phyloP scores from a whole-genome alignment of 2,797 vertebrate species.

The Sebastes itinus region DNA sequence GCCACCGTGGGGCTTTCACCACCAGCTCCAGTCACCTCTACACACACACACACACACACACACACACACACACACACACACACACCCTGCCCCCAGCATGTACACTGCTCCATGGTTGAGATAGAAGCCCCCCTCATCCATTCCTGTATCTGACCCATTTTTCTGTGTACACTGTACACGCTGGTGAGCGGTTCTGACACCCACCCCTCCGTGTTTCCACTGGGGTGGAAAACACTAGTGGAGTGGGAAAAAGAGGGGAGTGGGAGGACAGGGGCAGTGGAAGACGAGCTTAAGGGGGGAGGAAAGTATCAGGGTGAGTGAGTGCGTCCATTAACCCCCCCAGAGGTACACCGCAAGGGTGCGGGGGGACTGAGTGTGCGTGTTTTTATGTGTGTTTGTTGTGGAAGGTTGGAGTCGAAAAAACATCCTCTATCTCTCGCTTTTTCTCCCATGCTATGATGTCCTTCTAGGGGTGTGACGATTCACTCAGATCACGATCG shows the following conservation, averaged over 20 bases:
- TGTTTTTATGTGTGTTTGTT: slow-evolving; percentile 33
- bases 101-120: slow-evolving; percentile 5
- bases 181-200: slow-evolving; percentile 35
- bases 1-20: slow-evolving; percentile 27
- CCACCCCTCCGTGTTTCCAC: slow-evolving; percentile 68
- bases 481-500: too few relatives aligned
- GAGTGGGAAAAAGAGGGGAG: slow-evolving; percentile 54
- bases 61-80: slow-evolving; percentile 1
- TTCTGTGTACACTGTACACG: slow-evolving; percentile 29
- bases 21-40: slow-evolving; percentile 34
- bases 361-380: slow-evolving; percentile 39
- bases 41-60: slow-evolving; percentile 21
- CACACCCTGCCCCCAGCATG: slow-evolving; percentile 1
- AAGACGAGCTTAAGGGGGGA: slow-evolving; percentile 57
- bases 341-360: slow-evolving; percentile 51
- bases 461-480: not conserved
- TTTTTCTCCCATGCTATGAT: not conserved
- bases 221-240: slow-evolving; percentile 72
- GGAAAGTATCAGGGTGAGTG: slow-evolving; percentile 70
- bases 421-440: not conserved
- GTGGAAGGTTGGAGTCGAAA: slow-evolving; percentile 33
- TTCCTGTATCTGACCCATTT: slow-evolving; percentile 76
- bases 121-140: slow-evolving; percentile 4
- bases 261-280: slow-evolving; percentile 49
- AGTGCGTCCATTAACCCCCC: slow-evolving; percentile 74